Evolutionary conservation across 2,797 vertebrate genomes (phyloP).

Genomic region (Platyrinchus mystaceus): DNA sequence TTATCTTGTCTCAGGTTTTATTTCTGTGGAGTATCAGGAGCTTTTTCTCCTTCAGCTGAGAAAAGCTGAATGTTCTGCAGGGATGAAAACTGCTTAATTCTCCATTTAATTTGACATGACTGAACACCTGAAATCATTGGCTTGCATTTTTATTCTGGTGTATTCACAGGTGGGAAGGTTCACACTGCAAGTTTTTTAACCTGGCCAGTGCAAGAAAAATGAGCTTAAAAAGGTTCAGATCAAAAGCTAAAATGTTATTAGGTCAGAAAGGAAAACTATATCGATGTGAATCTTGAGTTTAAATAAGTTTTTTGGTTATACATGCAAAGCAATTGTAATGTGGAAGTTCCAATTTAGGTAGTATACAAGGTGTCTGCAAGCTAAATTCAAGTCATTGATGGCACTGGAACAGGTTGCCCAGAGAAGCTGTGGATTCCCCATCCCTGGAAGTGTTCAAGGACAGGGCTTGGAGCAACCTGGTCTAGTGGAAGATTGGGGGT

Average conservation of each 20-base stretch:
- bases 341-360: background rate
- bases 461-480: background rate
- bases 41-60: background rate
- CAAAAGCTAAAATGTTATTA: background rate
- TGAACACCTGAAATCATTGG: background rate
- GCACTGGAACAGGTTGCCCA: background rate
- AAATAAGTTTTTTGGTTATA: background rate
- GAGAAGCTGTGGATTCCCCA: background rate
- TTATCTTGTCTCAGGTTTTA: slow-evolving; percentile 13
- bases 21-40: background rate
- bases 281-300: background rate
- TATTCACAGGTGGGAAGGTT: slow-evolving; percentile 37
- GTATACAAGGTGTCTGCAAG: background rate
- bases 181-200: slow-evolving; percentile 29
- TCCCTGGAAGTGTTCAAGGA: background rate
- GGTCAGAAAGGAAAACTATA: background rate
- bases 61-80: slow-evolving; percentile 2
- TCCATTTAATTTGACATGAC: background rate
- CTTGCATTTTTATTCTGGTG: background rate
- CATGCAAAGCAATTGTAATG: background rate
- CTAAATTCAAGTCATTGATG: background rate
- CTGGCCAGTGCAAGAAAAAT: slow-evolving; percentile 3
- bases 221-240: background rate
- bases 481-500: background rate
- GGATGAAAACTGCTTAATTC: background rate